Base-by-base conservation (phyloP, 2,797 vertebrate genomes). In the Orestias chungarensis region DNA sequence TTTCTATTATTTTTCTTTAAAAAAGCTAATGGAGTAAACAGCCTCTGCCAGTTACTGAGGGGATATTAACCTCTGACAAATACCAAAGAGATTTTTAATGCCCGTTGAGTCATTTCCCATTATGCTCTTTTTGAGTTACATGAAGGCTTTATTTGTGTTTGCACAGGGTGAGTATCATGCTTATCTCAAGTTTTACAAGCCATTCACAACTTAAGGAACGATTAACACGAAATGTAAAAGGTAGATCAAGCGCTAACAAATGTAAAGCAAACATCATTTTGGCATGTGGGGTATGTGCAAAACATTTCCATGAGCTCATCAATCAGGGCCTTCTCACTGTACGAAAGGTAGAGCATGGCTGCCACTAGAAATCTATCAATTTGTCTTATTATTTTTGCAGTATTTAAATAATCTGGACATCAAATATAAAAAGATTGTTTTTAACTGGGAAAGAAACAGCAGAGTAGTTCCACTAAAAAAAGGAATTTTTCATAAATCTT, bases 41-140 rank as follows among this genome's bases (percentile, higher is more conserved):
- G 46, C 47, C 68, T 35, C 75, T 71, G 46, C 70, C 64, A 68
- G 50, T 77, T 74, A 77, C 67, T 74, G 49, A 80, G 54, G 75
- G 61, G 66, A 78, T 84, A 81, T 78, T 76, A 70, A 76, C 5
- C 20, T 38, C 62, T 67, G 67, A 71, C 29, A 43, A 67, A 80
- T 64, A 64, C 73, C 71, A 64, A 73, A 69, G 73, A 73, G 73
- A 76, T 79, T 82, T 82, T 84, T 64, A 70, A 68, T 74, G 78
- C 69, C 66, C 70, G 64, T 77, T 79, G 74, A 86, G 76, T 86
- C 71, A 74, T 78, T 74, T n/a, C 42, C 71, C 68, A 75, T 78
- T 84, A 66, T 87, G 87, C 66, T 83, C 17, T 71, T 59, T 62
- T 42, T 54, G 59, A 66, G 50, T 70, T 29, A 70, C 40, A 17